Percentiles rank a stretch among this genome's conserved stretches.
Conservation (phyloP, 92 coral and sea anemone species). For the Heteractis magnifica region DNA sequence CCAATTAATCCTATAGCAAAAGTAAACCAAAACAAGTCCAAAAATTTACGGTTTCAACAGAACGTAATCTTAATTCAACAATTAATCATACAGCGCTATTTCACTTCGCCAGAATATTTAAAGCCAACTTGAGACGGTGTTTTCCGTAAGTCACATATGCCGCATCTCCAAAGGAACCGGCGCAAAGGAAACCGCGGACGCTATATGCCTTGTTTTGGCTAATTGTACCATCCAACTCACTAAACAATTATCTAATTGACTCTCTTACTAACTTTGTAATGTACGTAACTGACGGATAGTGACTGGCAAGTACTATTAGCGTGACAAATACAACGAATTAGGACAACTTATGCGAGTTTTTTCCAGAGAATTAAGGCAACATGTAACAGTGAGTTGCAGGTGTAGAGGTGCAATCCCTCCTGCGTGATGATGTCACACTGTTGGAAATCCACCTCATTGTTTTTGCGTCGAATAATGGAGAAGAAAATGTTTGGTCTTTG, state of each 20-base stretch:
- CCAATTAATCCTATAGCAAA: too few relatives aligned
- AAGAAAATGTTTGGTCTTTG: neutral
- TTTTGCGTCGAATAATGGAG: neutral
- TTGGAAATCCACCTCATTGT: neutral
- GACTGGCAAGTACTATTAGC: neutral
- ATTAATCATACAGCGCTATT: too few relatives aligned
- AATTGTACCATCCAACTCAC: neutral
- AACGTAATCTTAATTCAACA: too few relatives aligned
- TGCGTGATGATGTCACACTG: neutral
- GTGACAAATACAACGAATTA: neutral
- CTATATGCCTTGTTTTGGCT: neutral
- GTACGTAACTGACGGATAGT: neutral
- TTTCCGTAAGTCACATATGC: too few relatives aligned
- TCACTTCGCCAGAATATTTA: too few relatives aligned
- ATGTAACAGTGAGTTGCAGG: neutral
- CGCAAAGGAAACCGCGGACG: neutral
- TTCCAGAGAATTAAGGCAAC: neutral
- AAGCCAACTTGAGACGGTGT: too few relatives aligned
- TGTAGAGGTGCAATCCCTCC: neutral
- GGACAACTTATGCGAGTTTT: neutral
- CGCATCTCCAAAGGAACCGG: neutral
- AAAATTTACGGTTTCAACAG: too few relatives aligned
- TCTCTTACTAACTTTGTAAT: neutral
- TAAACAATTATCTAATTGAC: neutral
- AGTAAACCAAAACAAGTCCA: too few relatives aligned